Conservation (phyloP, 2,113 vertebrate genomes). For the Podarcis cretensis region DNA sequence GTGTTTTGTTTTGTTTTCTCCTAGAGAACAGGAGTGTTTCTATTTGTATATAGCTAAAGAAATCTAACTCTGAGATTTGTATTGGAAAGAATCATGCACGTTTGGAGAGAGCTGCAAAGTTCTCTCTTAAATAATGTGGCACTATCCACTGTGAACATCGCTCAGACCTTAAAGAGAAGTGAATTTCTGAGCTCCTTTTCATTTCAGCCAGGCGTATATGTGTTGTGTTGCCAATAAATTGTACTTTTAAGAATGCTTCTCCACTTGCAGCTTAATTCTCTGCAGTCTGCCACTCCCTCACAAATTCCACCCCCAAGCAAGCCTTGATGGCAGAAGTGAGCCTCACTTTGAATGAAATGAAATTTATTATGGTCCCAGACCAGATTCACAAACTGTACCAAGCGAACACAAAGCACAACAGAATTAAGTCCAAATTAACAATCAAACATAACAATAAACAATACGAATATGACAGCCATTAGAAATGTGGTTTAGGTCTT, state of each 20-base stretch:
- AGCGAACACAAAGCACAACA: too few relatives aligned
- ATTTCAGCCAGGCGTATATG: background rate
- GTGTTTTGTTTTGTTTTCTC: background rate
- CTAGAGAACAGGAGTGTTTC: conserved; percentile 16
- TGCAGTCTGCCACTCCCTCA: background rate
- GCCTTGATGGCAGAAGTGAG: background rate
- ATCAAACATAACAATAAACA: too few relatives aligned
- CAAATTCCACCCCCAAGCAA: background rate
- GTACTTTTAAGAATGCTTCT: background rate
- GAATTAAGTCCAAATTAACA: background rate
- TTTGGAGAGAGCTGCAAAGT: background rate
- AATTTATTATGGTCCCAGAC: too few relatives aligned
- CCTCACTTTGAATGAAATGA: background rate
- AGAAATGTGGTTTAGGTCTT: too few relatives aligned
- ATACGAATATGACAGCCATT: too few relatives aligned
- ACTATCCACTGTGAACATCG: background rate
- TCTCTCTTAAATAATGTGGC: background rate
- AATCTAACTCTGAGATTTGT: background rate
- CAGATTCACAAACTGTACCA: too few relatives aligned
- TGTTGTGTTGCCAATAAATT: background rate
- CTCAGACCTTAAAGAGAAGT: background rate
- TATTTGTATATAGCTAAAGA: background rate
- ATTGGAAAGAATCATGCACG: background rate
- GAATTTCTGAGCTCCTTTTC: background rate
- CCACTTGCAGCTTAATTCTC: background rate